Evolutionary conservation across 2,888 invertebrate genomes (phyloP).

Genomic region (Hirtodrosophila histrioides): DNA sequence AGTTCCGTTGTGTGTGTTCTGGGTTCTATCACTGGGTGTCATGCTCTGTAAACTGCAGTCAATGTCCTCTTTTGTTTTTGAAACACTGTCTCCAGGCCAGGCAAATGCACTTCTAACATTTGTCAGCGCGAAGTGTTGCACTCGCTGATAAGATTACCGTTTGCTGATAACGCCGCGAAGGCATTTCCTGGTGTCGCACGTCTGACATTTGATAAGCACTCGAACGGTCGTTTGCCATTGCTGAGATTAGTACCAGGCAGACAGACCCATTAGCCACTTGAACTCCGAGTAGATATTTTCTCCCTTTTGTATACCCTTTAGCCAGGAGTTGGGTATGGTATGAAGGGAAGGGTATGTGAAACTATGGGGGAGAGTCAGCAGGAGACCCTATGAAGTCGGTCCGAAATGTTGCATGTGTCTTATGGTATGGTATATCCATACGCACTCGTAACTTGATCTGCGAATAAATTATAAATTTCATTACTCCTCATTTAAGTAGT

Average conservation of each 20-base stretch:
- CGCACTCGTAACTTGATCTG: too few species aligned
- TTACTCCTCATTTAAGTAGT: too few species aligned
- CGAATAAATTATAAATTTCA: too few species aligned
- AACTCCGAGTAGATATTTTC: constrained; percentile 19
- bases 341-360: not conserved
- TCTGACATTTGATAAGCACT: constrained; percentile 64
- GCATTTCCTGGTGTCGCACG: constrained; percentile 50
- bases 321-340: not conserved
- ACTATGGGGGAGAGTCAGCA: too few species aligned
- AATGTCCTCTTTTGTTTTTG: constrained; percentile 71
- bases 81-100: constrained; percentile 25
- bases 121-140: constrained; percentile 67
- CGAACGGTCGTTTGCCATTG: constrained; percentile 47
- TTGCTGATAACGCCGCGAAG: constrained; percentile 47
- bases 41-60: constrained; percentile 67
- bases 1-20: not conserved
- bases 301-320: not conserved
- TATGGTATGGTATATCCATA: too few species aligned
- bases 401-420: too few species aligned
- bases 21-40: constrained; percentile 25
- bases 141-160: constrained; percentile 64
- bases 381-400: too few species aligned
- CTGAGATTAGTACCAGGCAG: constrained; percentile 45
- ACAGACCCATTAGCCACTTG: constrained; percentile 37
- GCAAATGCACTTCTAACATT: constrained; percentile 67